phyloP scores from a whole-genome alignment of 2,888 invertebrate species.

The Quadroppia sp. region DNA sequence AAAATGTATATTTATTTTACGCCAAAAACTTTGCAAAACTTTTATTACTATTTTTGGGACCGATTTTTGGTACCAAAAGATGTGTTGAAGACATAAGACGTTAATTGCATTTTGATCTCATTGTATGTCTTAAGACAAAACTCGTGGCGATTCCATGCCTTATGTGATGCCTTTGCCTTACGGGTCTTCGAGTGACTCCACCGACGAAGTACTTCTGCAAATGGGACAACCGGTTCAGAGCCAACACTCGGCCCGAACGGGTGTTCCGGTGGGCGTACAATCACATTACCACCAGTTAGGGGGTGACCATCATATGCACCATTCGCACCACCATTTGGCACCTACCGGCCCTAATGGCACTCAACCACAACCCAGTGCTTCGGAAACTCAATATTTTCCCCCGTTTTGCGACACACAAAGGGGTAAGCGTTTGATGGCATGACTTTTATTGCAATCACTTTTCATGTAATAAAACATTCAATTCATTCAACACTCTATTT shows the following conservation, averaged over 20 bases:
- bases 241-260: not conserved
- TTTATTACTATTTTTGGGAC: not conserved
- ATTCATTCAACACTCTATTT: not conserved
- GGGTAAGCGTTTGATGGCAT: not conserved
- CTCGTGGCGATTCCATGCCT: conserved; percentile 38
- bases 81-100: not conserved
- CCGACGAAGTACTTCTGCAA: conserved; percentile 24
- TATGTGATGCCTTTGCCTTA: conserved; percentile 43
- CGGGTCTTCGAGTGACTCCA: conserved; percentile 34
- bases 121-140: conserved; percentile 28
- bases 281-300: conserved; percentile 31
- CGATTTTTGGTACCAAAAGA: not conserved
- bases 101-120: not conserved
- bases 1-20: not conserved
- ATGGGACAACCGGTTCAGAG: not conserved
- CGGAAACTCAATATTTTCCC: conserved; percentile 29
- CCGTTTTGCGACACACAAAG: conserved; percentile 32
- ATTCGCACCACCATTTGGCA: conserved; percentile 40
- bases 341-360: conserved; percentile 35
- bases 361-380: conserved; percentile 11
- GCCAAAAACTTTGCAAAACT: not conserved
- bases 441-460: not conserved
- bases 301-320: conserved; percentile 32
- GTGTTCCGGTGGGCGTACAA: conserved; percentile 15
- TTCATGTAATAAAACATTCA: not conserved